Evolutionary conservation across 2,797 vertebrate genomes (phyloP), one percentile per base, ranked within the genome.

Genomic region (Chrosomus eos): DNA sequence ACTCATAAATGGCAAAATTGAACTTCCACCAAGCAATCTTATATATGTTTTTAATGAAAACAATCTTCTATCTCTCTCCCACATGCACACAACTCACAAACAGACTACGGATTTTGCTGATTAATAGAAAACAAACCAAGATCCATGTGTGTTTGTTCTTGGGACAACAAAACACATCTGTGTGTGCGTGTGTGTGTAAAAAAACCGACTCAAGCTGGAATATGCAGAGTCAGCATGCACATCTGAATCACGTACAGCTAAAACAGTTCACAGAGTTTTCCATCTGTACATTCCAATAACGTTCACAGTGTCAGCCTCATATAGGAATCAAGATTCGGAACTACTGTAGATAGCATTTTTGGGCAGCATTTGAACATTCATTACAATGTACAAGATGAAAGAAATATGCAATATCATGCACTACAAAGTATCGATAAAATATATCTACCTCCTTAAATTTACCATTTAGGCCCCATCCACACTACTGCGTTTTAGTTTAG

Each of bases 121-220:
- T 76, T 86, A 82, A 81, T 75, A 79, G 74, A 66, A 74, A 62
- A 70, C 53, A 80, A 88, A 74, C 55, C 28, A 67, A 74, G 31
- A 66, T 67, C 76, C 48, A 62, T 80, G 76, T 80, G 45, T 74
- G 62, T 83, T 80, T 67, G 38, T 40, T 62, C 75, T 33, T 58
- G n/a, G 36, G n/a, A 58, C 80, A 72, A 81, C 48, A 81, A 72
- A 58, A 72, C 64, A 40, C 38, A 40, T 81, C 23, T 81, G 80
- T 55, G 10, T 38, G 33, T 21, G 67, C 40, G 38, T 48, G 53
- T 73, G 53, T 62, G 67, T 66, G 43, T 43, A 9, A 70, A 40
- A 86, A 86, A 70, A n/a, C n/a, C 33, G 13, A 62, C 33, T 81
- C 74, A 48, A 79, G 64, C 38, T 60, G 21, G 64, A 67, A 77